Evolutionary conservation across 2,797 vertebrate species (phyloP).

Genomic region (Arvicola amphibius): DNA sequence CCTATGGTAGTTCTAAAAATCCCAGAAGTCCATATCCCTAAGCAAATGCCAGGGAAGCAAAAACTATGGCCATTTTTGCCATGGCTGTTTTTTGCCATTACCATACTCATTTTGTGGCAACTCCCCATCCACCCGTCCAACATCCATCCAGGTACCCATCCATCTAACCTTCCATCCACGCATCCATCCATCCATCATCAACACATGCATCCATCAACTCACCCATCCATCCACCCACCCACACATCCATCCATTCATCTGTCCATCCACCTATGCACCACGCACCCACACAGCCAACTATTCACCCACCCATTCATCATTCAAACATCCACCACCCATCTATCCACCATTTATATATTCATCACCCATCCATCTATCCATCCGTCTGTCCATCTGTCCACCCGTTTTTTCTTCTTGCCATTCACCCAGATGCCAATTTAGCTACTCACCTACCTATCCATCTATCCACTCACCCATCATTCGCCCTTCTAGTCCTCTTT

Average conservation of each 20-base stretch:
- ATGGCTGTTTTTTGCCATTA: background rate
- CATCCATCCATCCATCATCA: too few relatives aligned
- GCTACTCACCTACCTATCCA: background rate
- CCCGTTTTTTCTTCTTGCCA: background rate
- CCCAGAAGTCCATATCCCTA: background rate
- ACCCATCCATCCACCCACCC: too few relatives aligned
- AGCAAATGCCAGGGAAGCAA: background rate
- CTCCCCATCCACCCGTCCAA: background rate
- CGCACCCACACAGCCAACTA: accelerated
- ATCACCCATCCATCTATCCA: background rate
- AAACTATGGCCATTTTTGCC: background rate
- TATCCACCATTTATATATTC: too few relatives aligned
- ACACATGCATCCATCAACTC: background rate
- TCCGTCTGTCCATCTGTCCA: background rate
- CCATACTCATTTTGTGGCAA: background rate
- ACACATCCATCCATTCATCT: background rate
- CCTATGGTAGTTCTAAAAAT: background rate
- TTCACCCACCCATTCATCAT: background rate
- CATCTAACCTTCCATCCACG: too few relatives aligned
- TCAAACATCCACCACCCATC: background rate
- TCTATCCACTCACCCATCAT: background rate
- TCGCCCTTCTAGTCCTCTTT: background rate
- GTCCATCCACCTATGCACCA: background rate
- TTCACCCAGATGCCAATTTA: too few relatives aligned
- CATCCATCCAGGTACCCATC: background rate